Evolutionary conservation across 2,888 invertebrate species (phyloP).

Genomic region (Polymixis lichenea): DNA sequence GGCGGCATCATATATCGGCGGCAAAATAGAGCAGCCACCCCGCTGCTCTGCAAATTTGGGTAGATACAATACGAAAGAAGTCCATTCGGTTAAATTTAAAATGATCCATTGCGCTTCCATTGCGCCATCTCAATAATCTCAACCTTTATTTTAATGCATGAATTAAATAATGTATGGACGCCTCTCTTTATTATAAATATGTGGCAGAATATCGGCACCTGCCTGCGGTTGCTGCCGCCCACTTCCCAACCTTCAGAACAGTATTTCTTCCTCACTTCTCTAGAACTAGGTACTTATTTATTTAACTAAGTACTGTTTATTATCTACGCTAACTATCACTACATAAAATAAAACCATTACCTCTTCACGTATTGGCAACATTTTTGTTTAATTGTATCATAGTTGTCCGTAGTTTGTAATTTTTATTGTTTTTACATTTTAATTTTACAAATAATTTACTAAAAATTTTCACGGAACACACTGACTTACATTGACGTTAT

Average conservation of each 20-base stretch:
- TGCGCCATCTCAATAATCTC: not conserved
- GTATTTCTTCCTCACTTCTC: not conserved
- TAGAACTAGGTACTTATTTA: not conserved
- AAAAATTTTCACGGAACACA: constrained; percentile 37
- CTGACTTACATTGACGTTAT: constrained; percentile 18
- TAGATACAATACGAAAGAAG: not conserved
- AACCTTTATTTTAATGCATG: not conserved
- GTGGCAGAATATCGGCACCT: not conserved
- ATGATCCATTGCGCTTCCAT: not conserved
- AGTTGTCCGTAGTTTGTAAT: constrained; percentile 5
- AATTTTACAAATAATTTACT: constrained; percentile 15
- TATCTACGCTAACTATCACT: not conserved
- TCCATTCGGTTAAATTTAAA: not conserved
- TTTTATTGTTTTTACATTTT: constrained; percentile 33
- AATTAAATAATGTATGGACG: not conserved
- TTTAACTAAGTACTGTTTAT: not conserved
- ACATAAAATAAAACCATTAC: constrained; percentile 53
- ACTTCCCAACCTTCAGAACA: not conserved
- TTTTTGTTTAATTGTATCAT: constrained; percentile 44
- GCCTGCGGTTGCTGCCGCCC: not conserved
- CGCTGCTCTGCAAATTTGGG: not conserved
- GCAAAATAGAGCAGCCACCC: too few species aligned
- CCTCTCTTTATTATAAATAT: not conserved
- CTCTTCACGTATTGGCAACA: constrained; percentile 46
- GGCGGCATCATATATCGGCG: too few species aligned